A percentile compares a stretch with the other conserved stretches of the same genome.
phyloP scores from a whole-genome alignment of 2,888 invertebrate species.

The Acanthosepion pharaonis region DNA sequence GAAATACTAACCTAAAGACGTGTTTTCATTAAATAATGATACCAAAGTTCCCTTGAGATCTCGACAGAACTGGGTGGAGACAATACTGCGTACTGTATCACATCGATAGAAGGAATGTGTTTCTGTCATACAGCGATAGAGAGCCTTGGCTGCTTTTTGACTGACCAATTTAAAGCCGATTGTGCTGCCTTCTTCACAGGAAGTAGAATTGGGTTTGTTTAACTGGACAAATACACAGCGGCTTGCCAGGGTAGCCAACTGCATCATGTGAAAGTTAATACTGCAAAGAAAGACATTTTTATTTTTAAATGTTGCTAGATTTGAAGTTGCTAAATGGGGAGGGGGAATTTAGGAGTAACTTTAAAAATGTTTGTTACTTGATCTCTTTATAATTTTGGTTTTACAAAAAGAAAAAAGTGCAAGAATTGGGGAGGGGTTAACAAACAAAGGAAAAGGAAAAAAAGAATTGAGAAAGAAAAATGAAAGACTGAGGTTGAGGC shows the following conservation, averaged over 20 bases:
- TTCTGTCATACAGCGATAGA: constrained; percentile 85
- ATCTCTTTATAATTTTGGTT: too few species aligned
- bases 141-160: constrained; percentile 85
- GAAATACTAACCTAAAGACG: constrained; percentile 64
- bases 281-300: constrained; percentile 58
- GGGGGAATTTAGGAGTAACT: too few species aligned
- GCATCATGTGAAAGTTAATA: constrained; percentile 70
- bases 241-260: constrained; percentile 70
- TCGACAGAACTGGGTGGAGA: constrained; percentile 90
- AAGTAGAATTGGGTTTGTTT: constrained; percentile 40
- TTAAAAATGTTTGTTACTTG: too few species aligned
- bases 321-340: too few species aligned
- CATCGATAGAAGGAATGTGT: constrained; percentile 94
- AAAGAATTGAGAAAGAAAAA: too few species aligned
- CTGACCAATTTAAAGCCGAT: constrained; percentile 87
- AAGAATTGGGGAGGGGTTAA: too few species aligned
- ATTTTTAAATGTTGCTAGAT: too few species aligned
- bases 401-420: too few species aligned
- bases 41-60: constrained; percentile 92
- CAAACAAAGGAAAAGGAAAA: too few species aligned
- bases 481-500: too few species aligned
- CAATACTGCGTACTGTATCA: constrained; percentile 90
- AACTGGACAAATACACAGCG: constrained; percentile 68
- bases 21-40: constrained; percentile 88
- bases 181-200: constrained; percentile 57